Base-by-base conservation (phyloP, 2,113 vertebrate species). In the Pelobates fuscus region DNA sequence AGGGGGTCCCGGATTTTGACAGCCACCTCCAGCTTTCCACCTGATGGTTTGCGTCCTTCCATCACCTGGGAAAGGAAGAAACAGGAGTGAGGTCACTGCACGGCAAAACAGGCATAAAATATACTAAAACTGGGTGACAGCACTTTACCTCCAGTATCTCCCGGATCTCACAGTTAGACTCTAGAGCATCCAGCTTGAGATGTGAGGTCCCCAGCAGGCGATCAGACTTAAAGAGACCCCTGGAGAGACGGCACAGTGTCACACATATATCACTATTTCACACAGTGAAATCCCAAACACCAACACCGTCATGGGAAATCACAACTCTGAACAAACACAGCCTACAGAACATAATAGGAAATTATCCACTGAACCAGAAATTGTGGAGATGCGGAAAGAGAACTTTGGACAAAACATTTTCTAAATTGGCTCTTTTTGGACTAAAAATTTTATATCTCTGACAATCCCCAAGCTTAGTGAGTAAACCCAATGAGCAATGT, bases 141-240 rank as follows among this genome's bases (percentile, higher is more conserved):
- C 81, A 7, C 25, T 3, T 60, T 60, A 94, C 95, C 82, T 96
- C 95, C 1, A 97, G 77, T 27, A 95, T 86, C 74, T 96, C 93
- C 80, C 92, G 88, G 55, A 95, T 70, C 76, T 95, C 94, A 14
- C 94, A 95, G 1, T 87, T 83, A 0, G 89, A 90, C 68, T 96
- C 94, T 30, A 96, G 81, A 8, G 84, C 77, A 2, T 95, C 95
- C 27, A 96, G 83, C 75, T 96, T 97, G 71, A 97, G 83, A 72
- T 96, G 95, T 30, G 93, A 93, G 0, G 84, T 93, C 18, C 95
- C 95, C 63, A 97, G 74, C 0, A 92, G 82, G 41, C 90, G 93
- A 79, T 97, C 95, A 0, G 82, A 88, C 84, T 96, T 96, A 78
- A 97, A 97, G 2, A 96, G 87, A 0, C 95, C 93, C 3, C 95